phyloP scores from a whole-genome alignment of 2,113 vertebrate species.

The Pachycephala philippinensis region DNA sequence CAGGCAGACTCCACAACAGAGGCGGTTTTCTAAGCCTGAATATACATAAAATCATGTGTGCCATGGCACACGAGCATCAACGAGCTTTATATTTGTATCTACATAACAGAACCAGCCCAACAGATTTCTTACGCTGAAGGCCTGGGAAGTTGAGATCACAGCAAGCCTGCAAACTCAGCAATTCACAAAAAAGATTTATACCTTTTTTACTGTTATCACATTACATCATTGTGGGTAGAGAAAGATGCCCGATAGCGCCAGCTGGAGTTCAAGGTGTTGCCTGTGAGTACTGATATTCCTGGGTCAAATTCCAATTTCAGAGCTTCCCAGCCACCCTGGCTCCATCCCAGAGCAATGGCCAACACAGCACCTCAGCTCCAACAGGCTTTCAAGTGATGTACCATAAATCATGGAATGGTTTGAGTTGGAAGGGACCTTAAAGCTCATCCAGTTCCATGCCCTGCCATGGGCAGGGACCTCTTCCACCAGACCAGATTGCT shows the following conservation, averaged over 20 bases:
- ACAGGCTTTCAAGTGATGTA: accelerated
- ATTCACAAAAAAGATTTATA: accelerated
- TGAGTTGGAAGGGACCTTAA: not conserved
- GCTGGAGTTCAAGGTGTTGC: not conserved
- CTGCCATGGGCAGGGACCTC: not conserved
- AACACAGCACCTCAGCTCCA: not conserved
- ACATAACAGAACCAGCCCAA: accelerated
- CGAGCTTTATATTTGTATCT: not conserved
- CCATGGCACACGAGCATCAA: accelerated
- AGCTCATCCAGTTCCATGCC: accelerated
- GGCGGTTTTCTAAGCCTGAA: not conserved
- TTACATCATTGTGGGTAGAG: not conserved
- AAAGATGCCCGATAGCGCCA: accelerated
- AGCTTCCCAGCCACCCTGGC: not conserved
- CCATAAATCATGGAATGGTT: not conserved
- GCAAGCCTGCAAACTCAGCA: not conserved
- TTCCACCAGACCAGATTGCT: not conserved
- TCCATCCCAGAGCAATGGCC: not conserved
- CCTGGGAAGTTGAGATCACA: not conserved
- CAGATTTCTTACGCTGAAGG: not conserved
- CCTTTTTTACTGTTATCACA: not conserved
- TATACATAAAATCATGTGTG: accelerated
- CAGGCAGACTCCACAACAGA: accelerated
- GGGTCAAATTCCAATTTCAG: accelerated
- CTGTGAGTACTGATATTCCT: accelerated